Conservation (phyloP, 92 coral and sea anemone species). For the Palythoa caribaeorum region DNA sequence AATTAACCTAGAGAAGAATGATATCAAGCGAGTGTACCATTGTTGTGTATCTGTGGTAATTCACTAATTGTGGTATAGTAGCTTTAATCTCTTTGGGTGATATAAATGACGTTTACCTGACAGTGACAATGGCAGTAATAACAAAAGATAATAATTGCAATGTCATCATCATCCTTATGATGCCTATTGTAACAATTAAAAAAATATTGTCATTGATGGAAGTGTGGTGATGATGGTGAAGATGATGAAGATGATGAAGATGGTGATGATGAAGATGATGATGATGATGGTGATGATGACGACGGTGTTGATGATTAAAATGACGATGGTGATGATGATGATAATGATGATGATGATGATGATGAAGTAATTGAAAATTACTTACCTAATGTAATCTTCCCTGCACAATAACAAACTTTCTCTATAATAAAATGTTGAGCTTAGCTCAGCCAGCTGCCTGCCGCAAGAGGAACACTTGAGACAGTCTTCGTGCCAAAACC, state of each 20-base stretch:
- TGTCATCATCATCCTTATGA: no score
- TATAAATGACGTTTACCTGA: no score
- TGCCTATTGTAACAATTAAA: no score
- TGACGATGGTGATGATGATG: neutral
- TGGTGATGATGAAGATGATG: neutral
- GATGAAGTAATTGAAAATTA: neutral
- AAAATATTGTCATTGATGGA: no score
- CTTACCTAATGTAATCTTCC: constrained; percentile 86
- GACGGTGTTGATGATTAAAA: neutral
- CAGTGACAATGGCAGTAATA: no score
- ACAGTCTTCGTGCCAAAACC: constrained; percentile 91
- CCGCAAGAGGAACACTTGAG: constrained; percentile 84
- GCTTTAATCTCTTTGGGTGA: no score
- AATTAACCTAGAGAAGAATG: no score
- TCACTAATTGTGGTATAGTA: no score
- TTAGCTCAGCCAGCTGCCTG: constrained; percentile 66
- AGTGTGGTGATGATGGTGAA: neutral
- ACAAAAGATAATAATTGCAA: no score
- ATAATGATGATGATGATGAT: neutral
- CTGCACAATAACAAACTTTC: constrained; percentile 77
- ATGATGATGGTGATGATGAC: neutral
- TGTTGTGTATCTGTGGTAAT: no score
- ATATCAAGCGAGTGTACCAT: no score
- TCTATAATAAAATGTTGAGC: constrained; percentile 80
- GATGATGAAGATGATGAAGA: neutral